A percentile compares a stretch with the other conserved stretches of the same genome.
phyloP scores from a whole-genome alignment of 1,140 invertebrate genomes.

The Drosophila biarmipes region DNA sequence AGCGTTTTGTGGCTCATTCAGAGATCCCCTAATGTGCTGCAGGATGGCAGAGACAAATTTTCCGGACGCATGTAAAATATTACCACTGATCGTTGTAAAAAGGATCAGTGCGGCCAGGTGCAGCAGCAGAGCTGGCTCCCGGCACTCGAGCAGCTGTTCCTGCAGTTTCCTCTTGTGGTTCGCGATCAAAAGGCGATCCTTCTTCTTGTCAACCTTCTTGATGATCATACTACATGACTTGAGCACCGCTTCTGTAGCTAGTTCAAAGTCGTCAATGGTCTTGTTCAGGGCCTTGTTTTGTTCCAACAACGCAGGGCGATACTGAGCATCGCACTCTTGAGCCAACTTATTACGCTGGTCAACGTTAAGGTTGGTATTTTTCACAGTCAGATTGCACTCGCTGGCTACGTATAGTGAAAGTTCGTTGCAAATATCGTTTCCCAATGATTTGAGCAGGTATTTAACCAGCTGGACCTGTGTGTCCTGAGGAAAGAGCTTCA shows the following conservation, averaged over 20 bases:
- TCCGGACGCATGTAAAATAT: slow-evolving; percentile 95
- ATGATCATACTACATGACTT: slow-evolving; percentile 92
- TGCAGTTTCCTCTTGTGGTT: slow-evolving; percentile 92
- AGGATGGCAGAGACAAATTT: slow-evolving; percentile 94
- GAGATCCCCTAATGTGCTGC: slow-evolving; percentile 88
- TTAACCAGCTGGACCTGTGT: slow-evolving; percentile 89
- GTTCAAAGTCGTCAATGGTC: slow-evolving; percentile 91
- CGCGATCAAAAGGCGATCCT: slow-evolving; percentile 91
- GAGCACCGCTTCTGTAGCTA: slow-evolving; percentile 89
- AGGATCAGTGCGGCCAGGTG: slow-evolving; percentile 92
- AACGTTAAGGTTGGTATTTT: slow-evolving; percentile 86
- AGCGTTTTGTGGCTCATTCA: slow-evolving; percentile 88
- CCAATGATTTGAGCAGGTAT: slow-evolving; percentile 93
- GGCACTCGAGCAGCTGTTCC: slow-evolving; percentile 89
- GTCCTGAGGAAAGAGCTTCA: slow-evolving; percentile 87
- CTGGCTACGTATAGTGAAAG: slow-evolving; percentile 89
- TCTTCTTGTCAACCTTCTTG: slow-evolving; percentile 95
- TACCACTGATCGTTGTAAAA: slow-evolving; percentile 92
- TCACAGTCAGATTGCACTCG: slow-evolving; percentile 87
- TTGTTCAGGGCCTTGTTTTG: slow-evolving; percentile 88
- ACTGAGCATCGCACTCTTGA: slow-evolving; percentile 87
- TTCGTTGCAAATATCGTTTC: slow-evolving; percentile 92
- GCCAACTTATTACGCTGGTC: slow-evolving; percentile 89
- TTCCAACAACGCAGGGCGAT: slow-evolving; percentile 87
- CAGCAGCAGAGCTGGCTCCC: slow-evolving; percentile 93